Evolutionary conservation across 2,113 vertebrate species (phyloP), one percentile per base, ranked within the genome.

Genomic region (Synodontis membranacea): DNA sequence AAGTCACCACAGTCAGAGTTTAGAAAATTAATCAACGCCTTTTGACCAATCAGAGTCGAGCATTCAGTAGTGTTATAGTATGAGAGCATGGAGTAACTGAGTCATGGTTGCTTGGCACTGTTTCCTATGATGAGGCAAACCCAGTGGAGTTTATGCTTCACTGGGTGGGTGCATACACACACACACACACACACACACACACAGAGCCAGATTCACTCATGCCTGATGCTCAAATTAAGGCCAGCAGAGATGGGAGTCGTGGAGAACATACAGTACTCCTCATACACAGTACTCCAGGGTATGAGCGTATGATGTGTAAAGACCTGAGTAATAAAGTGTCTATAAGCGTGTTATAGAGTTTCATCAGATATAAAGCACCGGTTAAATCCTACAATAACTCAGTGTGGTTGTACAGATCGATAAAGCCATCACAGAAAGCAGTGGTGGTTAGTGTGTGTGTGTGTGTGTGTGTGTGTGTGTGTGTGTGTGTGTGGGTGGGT

Each of bases 121-220:
- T 62, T 78, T 44, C 12, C 21, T 34, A 25, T 28, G 72, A 79
- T 28, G 12, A 50, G 74, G 56, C 84, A 84, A 84, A 54, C 12
- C 17, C 44, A 60, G 80, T 62, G n/a, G 8, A 37, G 25, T 56
- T 78, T 64, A 17, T 50, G 74, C 84, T 79, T 60, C 74, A 78
- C n/a, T 64, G 72, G 12, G 50, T 60, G 54, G 31, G 17, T 54
- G 17, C 28, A 64, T 23, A 76, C 64, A 56, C 78, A 80, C 78
- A 60, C 62, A 70, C 64, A 37, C 82, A 66, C 37, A 70, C 46
- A 52, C 82, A 80, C 44, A 76, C 72, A 84, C 80, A 80, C 39
- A 74, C 74, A 79, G 50, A 58, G 8, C 31, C 64, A 70, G 82
- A 46, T 70, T 50, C 82, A 79, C 58, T 62, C 84, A 85, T 34